A percentile compares a stretch with the other conserved stretches of the same genome.
phyloP scores from a whole-genome alignment of 2,888 invertebrate genomes.

The Caenorhabditis auriculariae region DNA sequence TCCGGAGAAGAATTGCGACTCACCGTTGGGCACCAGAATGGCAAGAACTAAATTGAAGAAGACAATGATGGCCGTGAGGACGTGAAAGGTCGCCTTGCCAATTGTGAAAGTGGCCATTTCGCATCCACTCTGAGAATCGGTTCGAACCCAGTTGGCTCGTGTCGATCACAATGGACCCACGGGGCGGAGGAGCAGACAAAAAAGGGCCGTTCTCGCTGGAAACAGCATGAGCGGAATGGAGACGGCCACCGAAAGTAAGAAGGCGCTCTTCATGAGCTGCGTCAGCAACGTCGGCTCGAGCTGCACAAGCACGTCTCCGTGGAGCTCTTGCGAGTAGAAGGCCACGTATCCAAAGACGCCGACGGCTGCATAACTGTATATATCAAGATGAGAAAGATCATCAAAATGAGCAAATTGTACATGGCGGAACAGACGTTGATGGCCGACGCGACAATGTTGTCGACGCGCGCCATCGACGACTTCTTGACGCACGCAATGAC shows the following conservation, averaged over 20 bases:
- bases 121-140: slow-evolving; percentile 18
- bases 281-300: slow-evolving; percentile 72
- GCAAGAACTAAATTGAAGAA: slow-evolving; percentile 77
- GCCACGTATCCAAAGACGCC: slow-evolving; percentile 74
- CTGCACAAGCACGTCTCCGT: slow-evolving; percentile 87
- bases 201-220: slow-evolving; percentile 88
- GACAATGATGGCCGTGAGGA: slow-evolving; percentile 76
- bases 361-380: slow-evolving; percentile 44
- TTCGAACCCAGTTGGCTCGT: too few relatives aligned
- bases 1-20: slow-evolving; percentile 9
- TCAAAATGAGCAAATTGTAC: slow-evolving; percentile 71
- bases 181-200: slow-evolving; percentile 75
- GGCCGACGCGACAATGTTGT: slow-evolving; percentile 81
- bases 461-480: slow-evolving; percentile 71
- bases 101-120: slow-evolving; percentile 28
- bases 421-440: slow-evolving; percentile 87
- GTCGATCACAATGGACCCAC: too few relatives aligned
- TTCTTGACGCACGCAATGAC: slow-evolving; percentile 87
- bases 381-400: slow-evolving; percentile 38
- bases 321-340: slow-evolving; percentile 70
- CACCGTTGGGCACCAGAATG: slow-evolving; percentile 82
- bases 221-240: slow-evolving; percentile 96
- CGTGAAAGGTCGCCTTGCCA: slow-evolving; percentile 44
- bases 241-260: slow-evolving; percentile 89
- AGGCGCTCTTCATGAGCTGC: slow-evolving; percentile 88